Evolutionary conservation across 2,888 invertebrate species (phyloP).

Genomic region (Catocala sponsa): DNA sequence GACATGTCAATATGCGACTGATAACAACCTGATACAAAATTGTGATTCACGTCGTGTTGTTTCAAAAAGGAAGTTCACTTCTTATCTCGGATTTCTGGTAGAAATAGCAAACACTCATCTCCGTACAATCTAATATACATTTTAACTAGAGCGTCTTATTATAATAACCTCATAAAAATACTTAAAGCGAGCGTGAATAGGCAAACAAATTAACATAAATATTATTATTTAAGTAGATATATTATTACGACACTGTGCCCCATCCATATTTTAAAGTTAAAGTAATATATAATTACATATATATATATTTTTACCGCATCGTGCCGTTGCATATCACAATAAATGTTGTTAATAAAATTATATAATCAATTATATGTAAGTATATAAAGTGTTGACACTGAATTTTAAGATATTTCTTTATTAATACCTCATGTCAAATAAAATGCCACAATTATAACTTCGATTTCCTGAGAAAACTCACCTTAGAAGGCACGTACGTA

Average conservation of each 20-base stretch:
- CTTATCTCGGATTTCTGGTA: too few relatives aligned
- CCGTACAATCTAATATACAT: not conserved
- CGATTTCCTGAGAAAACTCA: slow-evolving; percentile 56
- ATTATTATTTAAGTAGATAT: slow-evolving; percentile 7
- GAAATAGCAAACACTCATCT: not conserved
- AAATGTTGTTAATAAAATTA: too few relatives aligned
- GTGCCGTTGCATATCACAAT: too few relatives aligned
- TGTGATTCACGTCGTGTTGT: not conserved
- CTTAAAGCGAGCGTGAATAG: not conserved
- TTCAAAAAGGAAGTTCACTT: too few relatives aligned
- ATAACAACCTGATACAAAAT: not conserved
- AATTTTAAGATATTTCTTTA: not conserved
- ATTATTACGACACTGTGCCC: slow-evolving; percentile 1
- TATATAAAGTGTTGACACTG: too few relatives aligned
- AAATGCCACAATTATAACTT: not conserved
- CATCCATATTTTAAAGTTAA: not conserved
- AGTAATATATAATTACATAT: not conserved
- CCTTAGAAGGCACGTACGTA: slow-evolving; percentile 63
- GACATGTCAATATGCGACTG: not conserved
- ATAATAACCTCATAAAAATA: not conserved
- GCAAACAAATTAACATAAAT: slow-evolving; percentile 11
- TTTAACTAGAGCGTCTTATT: not conserved
- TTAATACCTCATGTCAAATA: not conserved
- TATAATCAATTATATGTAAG: too few relatives aligned
- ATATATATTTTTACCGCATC: too few relatives aligned